Percentiles rank a stretch among this genome's conserved stretches.
Evolutionary conservation across 2,888 invertebrate genomes (phyloP).

Genomic region (Drosophila crucigera): DNA sequence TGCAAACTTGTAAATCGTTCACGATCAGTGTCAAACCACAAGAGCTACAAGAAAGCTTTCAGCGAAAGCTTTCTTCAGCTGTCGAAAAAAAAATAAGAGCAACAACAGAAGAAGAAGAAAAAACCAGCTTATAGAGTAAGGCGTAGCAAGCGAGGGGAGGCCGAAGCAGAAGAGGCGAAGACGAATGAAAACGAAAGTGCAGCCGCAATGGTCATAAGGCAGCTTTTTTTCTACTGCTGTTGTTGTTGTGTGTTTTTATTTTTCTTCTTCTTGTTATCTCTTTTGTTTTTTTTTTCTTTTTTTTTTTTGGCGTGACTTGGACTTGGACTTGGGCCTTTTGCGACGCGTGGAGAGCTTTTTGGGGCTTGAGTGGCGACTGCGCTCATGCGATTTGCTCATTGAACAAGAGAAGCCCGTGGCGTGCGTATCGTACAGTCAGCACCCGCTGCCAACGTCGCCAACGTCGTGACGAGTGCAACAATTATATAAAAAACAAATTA

Average conservation of each 20-base stretch:
- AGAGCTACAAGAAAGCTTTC: slow-evolving; percentile 20
- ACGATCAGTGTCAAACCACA: slow-evolving; percentile 33
- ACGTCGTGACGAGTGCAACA: slow-evolving; percentile 42
- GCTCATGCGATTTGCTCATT: slow-evolving; percentile 74
- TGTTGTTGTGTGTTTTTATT: background rate
- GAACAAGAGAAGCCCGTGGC: slow-evolving; percentile 74
- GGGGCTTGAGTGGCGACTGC: slow-evolving; percentile 48
- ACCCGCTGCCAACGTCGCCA: slow-evolving; percentile 31
- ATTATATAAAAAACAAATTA: slow-evolving; percentile 38
- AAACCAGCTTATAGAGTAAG: slow-evolving; percentile 25
- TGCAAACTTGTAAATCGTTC: slow-evolving; percentile 46
- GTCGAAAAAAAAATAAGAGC: background rate
- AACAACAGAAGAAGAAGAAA: slow-evolving; percentile 4
- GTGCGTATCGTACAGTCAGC: slow-evolving; percentile 67
- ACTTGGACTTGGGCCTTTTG: slow-evolving; percentile 30
- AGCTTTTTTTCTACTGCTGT: slow-evolving; percentile 21
- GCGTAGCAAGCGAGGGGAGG: background rate
- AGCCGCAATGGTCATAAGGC: slow-evolving; percentile 31
- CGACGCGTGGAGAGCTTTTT: slow-evolving; percentile 45
- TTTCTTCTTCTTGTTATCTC: background rate
- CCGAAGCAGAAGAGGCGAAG: background rate
- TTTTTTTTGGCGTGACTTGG: slow-evolving; percentile 23
- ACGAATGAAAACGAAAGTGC: slow-evolving; percentile 75
- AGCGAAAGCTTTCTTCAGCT: slow-evolving; percentile 24
- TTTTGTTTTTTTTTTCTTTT: background rate